A percentile compares a stretch with the other conserved stretches of the same genome.
phyloP scores from a whole-genome alignment of 2,888 invertebrate species.

The Therioaphis trifolii region DNA sequence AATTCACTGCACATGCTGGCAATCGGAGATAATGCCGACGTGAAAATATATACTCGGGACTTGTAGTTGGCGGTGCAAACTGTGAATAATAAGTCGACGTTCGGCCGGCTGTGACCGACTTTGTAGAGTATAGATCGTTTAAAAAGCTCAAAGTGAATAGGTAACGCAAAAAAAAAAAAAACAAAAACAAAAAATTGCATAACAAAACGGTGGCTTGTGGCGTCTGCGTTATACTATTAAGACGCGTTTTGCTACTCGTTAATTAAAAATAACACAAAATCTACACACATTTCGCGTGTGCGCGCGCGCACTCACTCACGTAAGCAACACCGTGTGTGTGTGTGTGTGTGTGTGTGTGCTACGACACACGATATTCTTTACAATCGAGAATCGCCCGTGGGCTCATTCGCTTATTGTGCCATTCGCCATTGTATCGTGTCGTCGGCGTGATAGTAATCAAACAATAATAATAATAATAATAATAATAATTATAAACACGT shows the following conservation, averaged over 20 bases:
- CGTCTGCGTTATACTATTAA: background rate
- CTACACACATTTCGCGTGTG: background rate
- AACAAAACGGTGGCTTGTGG: background rate
- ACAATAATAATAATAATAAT: background rate
- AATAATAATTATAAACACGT: background rate
- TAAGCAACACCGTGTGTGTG: background rate
- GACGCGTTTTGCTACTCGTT: background rate
- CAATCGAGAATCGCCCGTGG: background rate
- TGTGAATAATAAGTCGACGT: too few relatives aligned
- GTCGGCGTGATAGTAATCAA: background rate
- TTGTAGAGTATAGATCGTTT: constrained; percentile 4
- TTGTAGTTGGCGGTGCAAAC: background rate
- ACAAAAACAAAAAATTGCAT: background rate
- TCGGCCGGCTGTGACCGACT: background rate
- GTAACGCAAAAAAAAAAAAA: background rate
- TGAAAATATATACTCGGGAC: background rate
- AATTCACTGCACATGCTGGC: too few relatives aligned
- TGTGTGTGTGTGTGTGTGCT: background rate
- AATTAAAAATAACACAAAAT: background rate
- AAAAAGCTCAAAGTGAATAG: background rate
- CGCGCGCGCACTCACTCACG: background rate
- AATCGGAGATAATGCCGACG: background rate
- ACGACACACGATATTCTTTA: background rate
- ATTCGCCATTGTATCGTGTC: background rate
- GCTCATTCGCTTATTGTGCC: constrained; percentile 34